A percentile compares a stretch with the other conserved stretches of the same genome.
Conservation (phyloP, 2,113 vertebrate species). For the Regulus satrapa region DNA sequence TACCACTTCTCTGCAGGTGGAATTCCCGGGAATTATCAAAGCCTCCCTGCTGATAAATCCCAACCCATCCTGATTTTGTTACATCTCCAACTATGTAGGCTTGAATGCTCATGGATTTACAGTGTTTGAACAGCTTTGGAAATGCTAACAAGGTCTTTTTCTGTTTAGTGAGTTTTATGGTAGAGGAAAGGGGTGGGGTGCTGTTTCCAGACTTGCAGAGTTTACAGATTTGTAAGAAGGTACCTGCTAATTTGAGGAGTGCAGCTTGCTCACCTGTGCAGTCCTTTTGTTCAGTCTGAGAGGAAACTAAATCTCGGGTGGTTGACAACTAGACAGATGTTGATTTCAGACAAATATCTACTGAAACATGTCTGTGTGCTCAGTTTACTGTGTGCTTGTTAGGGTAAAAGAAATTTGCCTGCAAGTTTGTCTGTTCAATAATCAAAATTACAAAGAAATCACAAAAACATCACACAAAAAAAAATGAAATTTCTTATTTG, state of each 20-base stretch:
- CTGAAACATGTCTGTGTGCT: background rate
- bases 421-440: background rate
- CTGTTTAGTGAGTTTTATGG: background rate
- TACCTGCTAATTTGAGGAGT: background rate
- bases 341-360: too few species aligned
- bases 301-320: background rate
- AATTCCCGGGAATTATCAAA: background rate
- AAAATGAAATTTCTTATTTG: too few species aligned
- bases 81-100: rapidly evolving
- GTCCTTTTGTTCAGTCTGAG: background rate
- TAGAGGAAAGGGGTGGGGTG: background rate
- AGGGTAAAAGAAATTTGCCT: background rate
- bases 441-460: background rate
- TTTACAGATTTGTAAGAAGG: background rate
- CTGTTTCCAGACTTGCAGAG: background rate
- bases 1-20: background rate
- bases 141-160: background rate
- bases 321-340: background rate
- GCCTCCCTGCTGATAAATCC: background rate
- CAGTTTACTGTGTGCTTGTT: background rate
- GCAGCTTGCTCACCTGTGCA: background rate
- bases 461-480: too few species aligned
- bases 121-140: background rate
- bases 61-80: background rate
- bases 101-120: background rate